Conservation (phyloP, 1,140 invertebrate genomes). For the Hestina assimilis region DNA sequence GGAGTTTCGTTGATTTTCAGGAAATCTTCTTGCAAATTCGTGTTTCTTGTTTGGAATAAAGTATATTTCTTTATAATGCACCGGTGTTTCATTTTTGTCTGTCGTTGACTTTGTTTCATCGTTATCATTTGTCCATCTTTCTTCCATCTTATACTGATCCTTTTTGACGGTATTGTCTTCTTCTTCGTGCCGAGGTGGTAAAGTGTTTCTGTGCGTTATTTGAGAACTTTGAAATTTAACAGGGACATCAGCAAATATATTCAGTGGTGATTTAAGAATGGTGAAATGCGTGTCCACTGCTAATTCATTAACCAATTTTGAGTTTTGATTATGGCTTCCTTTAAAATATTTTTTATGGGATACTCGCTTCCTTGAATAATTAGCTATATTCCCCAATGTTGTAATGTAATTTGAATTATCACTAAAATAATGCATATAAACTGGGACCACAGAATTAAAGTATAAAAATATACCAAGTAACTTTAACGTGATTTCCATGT, state of each 20-base stretch:
- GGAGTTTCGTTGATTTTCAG: background rate
- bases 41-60: background rate
- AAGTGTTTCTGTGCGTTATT: background rate
- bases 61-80: background rate
- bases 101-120: background rate
- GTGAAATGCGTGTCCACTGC: constrained; percentile 43
- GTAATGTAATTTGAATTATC: constrained; percentile 38
- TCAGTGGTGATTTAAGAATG: constrained; percentile 26
- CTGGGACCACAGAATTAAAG: constrained; percentile 27
- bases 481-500: constrained; percentile 36
- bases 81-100: background rate
- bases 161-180: background rate
- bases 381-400: constrained; percentile 14
- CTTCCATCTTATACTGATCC: background rate
- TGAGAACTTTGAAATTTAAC: background rate
- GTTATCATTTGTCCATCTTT: background rate
- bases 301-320: constrained; percentile 38
- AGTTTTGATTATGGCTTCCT: constrained; percentile 32
- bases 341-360: constrained; percentile 42
- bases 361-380: constrained; percentile 25
- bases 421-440: constrained; percentile 44
- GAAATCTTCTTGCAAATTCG: background rate
- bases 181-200: background rate
- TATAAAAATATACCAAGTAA: constrained; percentile 30
- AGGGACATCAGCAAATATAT: constrained; percentile 1